Percentiles rank a stretch among this genome's conserved stretches.
These are phyloP conservation scores for Brachionus paranguensis DNA, from an alignment of 1,140 invertebrate species.

Conservation along the genomic window DNA sequence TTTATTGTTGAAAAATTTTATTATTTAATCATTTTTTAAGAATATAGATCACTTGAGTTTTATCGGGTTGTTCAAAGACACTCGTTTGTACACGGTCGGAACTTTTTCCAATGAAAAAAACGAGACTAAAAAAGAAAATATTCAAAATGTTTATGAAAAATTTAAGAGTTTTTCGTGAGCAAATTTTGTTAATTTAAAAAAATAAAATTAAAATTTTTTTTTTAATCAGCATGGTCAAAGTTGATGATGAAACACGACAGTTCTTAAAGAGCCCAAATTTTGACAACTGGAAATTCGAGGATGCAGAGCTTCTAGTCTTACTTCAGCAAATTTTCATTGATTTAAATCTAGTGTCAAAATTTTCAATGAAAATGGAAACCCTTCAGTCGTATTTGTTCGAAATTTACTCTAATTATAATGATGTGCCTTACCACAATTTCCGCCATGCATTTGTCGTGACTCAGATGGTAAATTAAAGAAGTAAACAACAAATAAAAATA, in stretches of 20 bases:
- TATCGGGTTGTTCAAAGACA: conserved; percentile 17
- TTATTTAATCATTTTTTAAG: background rate
- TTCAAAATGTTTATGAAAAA: conserved; percentile 1
- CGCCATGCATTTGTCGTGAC: conserved; percentile 80
- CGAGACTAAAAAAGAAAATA: background rate
- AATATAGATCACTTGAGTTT: conserved; percentile 29
- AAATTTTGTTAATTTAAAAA: background rate
- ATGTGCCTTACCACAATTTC: conserved; percentile 84
- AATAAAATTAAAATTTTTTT: background rate
- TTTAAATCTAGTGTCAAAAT: background rate
- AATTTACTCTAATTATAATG: conserved; percentile 78
- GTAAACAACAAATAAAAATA: conserved; percentile 55
- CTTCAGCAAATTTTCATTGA: conserved; percentile 32
- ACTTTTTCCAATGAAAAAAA: background rate
- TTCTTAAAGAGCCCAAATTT: background rate
- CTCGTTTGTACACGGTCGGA: background rate
- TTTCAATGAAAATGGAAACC: conserved; percentile 15
- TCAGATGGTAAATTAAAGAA: conserved; percentile 71
- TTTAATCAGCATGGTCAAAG: background rate
- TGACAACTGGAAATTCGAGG: conserved; percentile 37
- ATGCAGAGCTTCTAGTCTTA: background rate
- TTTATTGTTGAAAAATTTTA: background rate
- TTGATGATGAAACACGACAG: background rate
- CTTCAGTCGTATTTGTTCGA: conserved; percentile 21
- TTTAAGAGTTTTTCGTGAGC: conserved; percentile 8